Conservation (phyloP, 2,888 invertebrate genomes). For the Apamea crenata region DNA sequence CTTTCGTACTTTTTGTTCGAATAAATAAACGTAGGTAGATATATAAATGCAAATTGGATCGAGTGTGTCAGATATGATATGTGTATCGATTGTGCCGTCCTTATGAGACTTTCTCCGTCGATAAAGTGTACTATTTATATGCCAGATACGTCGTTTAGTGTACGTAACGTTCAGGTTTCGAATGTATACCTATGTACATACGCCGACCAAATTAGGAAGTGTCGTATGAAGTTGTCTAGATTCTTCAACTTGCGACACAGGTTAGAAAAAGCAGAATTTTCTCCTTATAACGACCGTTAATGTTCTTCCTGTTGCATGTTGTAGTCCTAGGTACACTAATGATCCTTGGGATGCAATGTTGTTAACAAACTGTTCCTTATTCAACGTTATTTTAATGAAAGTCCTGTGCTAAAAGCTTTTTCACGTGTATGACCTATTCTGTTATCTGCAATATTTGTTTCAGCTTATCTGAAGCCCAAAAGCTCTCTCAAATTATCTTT, state of each 20-base stretch:
- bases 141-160: constrained; percentile 42
- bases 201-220: constrained; percentile 58
- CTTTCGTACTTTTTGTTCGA: constrained; percentile 59
- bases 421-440: neutral
- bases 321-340: constrained; percentile 37
- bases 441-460: constrained; percentile 36
- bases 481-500: constrained; percentile 23
- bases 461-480: constrained; percentile 29
- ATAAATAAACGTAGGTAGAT: constrained; percentile 39
- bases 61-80: constrained; percentile 47
- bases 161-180: constrained; percentile 60
- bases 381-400: constrained; percentile 1
- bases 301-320: constrained; percentile 55
- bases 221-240: constrained; percentile 46
- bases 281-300: constrained; percentile 45
- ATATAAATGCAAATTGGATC: constrained; percentile 57
- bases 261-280: constrained; percentile 52
- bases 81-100: constrained; percentile 50
- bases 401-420: neutral
- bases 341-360: constrained; percentile 14
- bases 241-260: constrained; percentile 41
- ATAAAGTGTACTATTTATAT: constrained; percentile 62
- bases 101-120: constrained; percentile 61
- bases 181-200: constrained; percentile 36
- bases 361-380: constrained; percentile 14